Conservation (phyloP, 2,113 vertebrate genomes). For the Eleginops maclovinus region DNA sequence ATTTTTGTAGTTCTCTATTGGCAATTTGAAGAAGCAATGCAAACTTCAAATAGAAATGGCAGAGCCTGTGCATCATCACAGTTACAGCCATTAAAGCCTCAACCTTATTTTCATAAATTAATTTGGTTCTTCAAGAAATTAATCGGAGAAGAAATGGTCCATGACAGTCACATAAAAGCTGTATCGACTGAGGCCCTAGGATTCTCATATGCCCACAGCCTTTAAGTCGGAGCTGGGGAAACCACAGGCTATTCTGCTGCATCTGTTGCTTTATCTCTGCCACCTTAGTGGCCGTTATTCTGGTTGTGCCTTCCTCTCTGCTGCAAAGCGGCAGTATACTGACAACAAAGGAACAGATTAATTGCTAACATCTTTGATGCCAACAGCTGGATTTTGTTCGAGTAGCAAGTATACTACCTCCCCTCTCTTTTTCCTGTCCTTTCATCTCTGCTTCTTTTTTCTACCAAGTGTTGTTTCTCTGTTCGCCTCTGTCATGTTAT, state of each 20-base stretch:
- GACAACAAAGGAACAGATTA: slow-evolving; percentile 33
- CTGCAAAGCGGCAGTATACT: slow-evolving; percentile 12
- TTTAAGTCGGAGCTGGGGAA: slow-evolving; percentile 18
- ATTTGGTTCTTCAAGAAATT: neutral
- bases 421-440: slow-evolving; percentile 8
- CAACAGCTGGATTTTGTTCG: slow-evolving; percentile 12
- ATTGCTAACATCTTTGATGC: slow-evolving; percentile 43
- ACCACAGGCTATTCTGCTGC: slow-evolving; percentile 22
- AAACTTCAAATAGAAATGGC: neutral
- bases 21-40: neutral
- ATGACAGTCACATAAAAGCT: slow-evolving; percentile 16
- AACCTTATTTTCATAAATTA: neutral
- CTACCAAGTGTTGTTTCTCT: slow-evolving; percentile 4
- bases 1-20: neutral
- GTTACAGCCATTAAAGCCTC: slow-evolving; percentile 13
- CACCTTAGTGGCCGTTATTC: slow-evolving; percentile 20
- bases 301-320: slow-evolving; percentile 32
- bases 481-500: neutral
- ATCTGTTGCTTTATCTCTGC: slow-evolving; percentile 48
- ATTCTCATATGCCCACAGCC: slow-evolving; percentile 12
- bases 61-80: neutral
- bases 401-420: neutral
- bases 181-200: neutral
- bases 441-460: slow-evolving; percentile 14
- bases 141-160: slow-evolving; percentile 2